Evolutionary conservation across 2,797 vertebrate genomes (phyloP), one percentile per base, ranked within the genome.

Genomic region (Parauchenoglanis punctatus): DNA sequence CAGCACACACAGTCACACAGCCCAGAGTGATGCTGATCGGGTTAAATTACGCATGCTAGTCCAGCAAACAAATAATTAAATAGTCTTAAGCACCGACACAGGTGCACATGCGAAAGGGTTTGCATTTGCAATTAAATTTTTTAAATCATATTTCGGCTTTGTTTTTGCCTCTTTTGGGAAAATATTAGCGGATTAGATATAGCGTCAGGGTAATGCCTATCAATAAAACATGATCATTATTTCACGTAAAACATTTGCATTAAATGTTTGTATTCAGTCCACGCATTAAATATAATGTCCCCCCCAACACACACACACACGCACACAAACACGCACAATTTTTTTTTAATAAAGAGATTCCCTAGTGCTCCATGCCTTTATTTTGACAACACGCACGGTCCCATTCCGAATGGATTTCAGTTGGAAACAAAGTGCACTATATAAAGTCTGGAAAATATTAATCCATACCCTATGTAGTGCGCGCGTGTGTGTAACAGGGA

Each of bases 401-500:
- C 2, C 54, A 15, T 77, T 15, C 40, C 84, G 31, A 63, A 65
- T 35, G 3, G n/a, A 52, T 13, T 31, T 1, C 4, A 12, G 8
- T 85, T 7, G 44, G n/a, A 35, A 61, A 15, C 12, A 28, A 25
- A 84, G 83, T 59, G 25, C 35, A 84, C 82, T 72, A 25, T 4
- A 52, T 61, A 2, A 46, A 6, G 59, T 46, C 10, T 65, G 40
- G 15, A 54, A 76, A 18, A 17, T 63, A 67, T 78, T 85, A 83
- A 58, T 89, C 80, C 23, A 20, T 17, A 49, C 15, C 7, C 83
- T 84, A 54, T 4, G 25, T 59, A 73, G 83, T 25, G 83, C 12
- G 11, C 12, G 5, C 40, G 2, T 25, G 11, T n/a, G 8, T 11
- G 7, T 1, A 25, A 23, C 20, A 72, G 1, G 5, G 5, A 4